phyloP scores from a whole-genome alignment of 2,113 vertebrate species.

The Macaca nemestrina region DNA sequence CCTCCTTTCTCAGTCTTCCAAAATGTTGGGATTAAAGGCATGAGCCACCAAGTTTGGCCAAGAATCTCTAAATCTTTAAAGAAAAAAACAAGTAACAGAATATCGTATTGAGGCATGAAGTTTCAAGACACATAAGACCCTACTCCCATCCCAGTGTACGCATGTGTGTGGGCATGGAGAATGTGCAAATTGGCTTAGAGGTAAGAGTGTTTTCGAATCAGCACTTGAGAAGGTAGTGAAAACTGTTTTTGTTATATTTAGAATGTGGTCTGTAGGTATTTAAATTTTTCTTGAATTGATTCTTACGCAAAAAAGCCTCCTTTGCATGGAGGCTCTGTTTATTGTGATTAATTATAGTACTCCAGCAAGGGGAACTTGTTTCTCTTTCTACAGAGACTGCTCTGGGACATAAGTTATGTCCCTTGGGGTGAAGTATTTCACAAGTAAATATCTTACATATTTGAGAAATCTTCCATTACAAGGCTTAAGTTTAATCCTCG shows the following conservation, averaged over 20 bases:
- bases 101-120: not conserved
- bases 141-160: not conserved
- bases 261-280: not conserved
- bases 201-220: not conserved
- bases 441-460: not conserved
- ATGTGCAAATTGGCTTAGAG: not conserved
- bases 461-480: not conserved
- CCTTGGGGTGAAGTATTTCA: not conserved
- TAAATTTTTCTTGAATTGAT: not conserved
- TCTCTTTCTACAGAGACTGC: not conserved
- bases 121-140: not conserved
- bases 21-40: too few species aligned
- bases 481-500: not conserved
- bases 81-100: not conserved
- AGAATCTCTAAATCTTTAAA: not conserved
- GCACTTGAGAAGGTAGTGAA: not conserved
- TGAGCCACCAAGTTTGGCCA: too few species aligned
- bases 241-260: not conserved
- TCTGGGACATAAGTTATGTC: not conserved
- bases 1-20: too few species aligned
- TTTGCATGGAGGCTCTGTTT: not conserved
- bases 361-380: not conserved
- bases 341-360: not conserved
- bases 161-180: not conserved
- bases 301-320: not conserved